These are phyloP conservation scores for Periophthalmus magnuspinnatus DNA, from an alignment of 2,797 vertebrate genomes.

Conservation along the genomic window DNA sequence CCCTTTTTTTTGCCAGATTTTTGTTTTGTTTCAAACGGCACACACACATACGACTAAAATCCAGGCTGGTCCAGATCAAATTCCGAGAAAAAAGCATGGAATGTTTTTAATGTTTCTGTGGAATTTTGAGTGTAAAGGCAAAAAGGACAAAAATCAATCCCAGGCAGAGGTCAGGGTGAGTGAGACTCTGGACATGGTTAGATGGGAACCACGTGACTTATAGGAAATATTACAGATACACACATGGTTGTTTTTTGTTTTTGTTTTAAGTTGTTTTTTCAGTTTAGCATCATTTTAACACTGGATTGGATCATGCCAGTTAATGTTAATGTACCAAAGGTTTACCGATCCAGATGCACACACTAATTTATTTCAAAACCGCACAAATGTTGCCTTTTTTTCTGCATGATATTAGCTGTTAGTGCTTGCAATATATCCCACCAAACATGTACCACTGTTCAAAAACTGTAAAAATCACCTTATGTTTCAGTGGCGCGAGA, in stretches of 20 bases:
- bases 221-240: constrained; percentile 41
- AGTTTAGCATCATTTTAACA: not conserved
- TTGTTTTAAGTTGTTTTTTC: not conserved
- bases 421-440: not conserved
- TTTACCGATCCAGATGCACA: not conserved
- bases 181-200: constrained; percentile 23
- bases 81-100: constrained; percentile 67
- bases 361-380: no score
- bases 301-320: not conserved
- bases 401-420: not conserved
- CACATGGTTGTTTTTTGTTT: no score
- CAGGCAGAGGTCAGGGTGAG: constrained; percentile 48
- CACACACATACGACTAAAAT: constrained; percentile 30
- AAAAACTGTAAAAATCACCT: not conserved
- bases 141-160: constrained; percentile 50
- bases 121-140: constrained; percentile 38
- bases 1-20: constrained; percentile 45
- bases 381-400: no score
- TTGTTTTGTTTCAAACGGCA: constrained; percentile 49
- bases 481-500: not conserved
- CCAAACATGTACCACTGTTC: not conserved
- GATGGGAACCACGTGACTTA: constrained; percentile 62
- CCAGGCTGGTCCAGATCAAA: constrained; percentile 38
- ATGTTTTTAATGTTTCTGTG: constrained; percentile 44
- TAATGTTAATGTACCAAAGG: not conserved